A percentile compares a stretch with the other conserved stretches of the same genome.
phyloP scores from a whole-genome alignment of 1,140 invertebrate species.

The Phenacoccus solenopsis region DNA sequence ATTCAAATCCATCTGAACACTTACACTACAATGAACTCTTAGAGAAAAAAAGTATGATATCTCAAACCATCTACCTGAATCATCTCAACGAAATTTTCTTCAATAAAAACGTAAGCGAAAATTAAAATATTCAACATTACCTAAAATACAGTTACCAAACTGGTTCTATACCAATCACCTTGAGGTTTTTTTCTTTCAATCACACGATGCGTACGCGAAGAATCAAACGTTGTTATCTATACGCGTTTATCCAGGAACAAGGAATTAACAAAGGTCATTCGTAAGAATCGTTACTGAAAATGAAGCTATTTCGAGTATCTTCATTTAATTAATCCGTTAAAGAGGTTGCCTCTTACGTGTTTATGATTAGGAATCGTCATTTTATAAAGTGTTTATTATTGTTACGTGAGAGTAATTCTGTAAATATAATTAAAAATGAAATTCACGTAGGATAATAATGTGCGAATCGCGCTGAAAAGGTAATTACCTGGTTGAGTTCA shows the following conservation, averaged over 20 bases:
- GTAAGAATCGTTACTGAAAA: neutral
- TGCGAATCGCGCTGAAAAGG: neutral
- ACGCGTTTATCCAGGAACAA: neutral
- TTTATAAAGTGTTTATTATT: neutral
- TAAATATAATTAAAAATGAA: neutral
- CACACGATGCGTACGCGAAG: neutral
- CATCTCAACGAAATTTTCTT: neutral
- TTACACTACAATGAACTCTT: too few species aligned
- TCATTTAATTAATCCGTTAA: neutral
- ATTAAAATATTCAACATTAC: neutral
- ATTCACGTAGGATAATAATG: neutral
- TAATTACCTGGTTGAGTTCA: neutral
- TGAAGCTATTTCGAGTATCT: neutral
- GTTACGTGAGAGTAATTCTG: neutral
- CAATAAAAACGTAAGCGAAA: neutral
- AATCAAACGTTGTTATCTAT: neutral
- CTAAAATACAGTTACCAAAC: neutral
- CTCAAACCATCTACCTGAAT: too few species aligned
- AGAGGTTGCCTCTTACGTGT: neutral
- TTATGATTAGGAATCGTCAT: neutral
- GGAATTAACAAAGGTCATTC: neutral
- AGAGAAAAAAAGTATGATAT: too few species aligned
- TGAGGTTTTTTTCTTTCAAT: neutral
- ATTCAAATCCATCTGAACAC: too few species aligned
- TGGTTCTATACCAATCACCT: neutral